Conservation (phyloP, 2,888 invertebrate species). For the Cyclophora albipunctata region DNA sequence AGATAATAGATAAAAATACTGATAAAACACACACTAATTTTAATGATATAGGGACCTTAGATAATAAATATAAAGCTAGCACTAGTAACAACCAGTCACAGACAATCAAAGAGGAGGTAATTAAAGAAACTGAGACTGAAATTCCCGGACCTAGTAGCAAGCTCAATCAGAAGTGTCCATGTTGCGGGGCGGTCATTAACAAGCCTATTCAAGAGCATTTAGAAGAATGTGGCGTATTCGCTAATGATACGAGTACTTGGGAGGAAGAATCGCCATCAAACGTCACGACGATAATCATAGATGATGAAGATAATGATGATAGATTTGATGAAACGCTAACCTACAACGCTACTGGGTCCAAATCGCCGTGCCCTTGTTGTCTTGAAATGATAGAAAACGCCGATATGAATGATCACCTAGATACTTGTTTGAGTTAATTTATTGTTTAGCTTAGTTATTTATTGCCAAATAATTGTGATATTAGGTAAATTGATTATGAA, state of each 20-base stretch:
- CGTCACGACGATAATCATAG: slow-evolving; percentile 37
- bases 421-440: slow-evolving; percentile 45
- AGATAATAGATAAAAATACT: neutral
- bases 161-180: slow-evolving; percentile 49
- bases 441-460: slow-evolving; percentile 1
- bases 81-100: too few species aligned
- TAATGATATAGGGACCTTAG: neutral
- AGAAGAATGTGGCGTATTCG: slow-evolving; percentile 66
- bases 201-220: slow-evolving; percentile 59
- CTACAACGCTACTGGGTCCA: slow-evolving; percentile 61
- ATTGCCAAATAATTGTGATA: slow-evolving; percentile 28
- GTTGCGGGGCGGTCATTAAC: slow-evolving; percentile 48
- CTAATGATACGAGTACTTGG: slow-evolving; percentile 52
- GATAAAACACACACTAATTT: slow-evolving; percentile 3
- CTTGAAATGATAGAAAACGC: slow-evolving; percentile 62
- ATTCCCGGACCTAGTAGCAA: slow-evolving; percentile 24
- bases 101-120: too few species aligned
- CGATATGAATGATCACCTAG: slow-evolving; percentile 77
- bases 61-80: neutral
- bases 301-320: slow-evolving; percentile 45
- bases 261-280: slow-evolving; percentile 38
- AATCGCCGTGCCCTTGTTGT: slow-evolving; percentile 78
- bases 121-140: slow-evolving; percentile 15
- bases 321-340: slow-evolving; percentile 48
- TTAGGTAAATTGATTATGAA: slow-evolving; percentile 21